phyloP scores from a whole-genome alignment of 2,797 vertebrate genomes.

The Orestias chungarensis region DNA sequence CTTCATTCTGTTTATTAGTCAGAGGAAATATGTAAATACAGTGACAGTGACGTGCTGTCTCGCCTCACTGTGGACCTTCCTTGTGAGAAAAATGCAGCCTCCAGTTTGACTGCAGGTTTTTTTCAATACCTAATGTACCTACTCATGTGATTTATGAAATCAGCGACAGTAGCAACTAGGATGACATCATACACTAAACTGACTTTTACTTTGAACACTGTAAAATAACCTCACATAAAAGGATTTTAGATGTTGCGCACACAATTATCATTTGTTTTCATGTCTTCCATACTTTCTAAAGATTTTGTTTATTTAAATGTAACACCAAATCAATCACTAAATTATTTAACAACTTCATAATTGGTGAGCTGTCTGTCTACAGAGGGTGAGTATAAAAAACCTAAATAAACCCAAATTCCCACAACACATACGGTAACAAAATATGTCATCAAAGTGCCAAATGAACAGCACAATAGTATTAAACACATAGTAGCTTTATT shows the following conservation, averaged over 20 bases:
- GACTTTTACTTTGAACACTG: conserved; percentile 16
- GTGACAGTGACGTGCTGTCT: conserved; percentile 41
- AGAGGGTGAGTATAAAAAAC: conserved; percentile 31
- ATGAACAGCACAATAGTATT: not conserved
- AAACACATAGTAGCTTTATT: not conserved
- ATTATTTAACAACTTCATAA: conserved; percentile 53
- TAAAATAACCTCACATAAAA: conserved; percentile 33
- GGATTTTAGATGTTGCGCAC: conserved; percentile 13
- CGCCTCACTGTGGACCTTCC: conserved; percentile 30
- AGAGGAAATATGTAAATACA: conserved; percentile 72
- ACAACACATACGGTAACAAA: not conserved
- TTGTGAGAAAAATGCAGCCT: conserved; percentile 32
- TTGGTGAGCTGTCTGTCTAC: conserved; percentile 26
- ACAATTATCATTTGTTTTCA: conserved; percentile 7
- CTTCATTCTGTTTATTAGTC: conserved; percentile 64
- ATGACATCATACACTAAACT: conserved; percentile 50
- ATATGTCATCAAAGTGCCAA: not conserved
- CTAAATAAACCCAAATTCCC: conserved; percentile 13
- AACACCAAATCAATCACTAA: conserved; percentile 59
- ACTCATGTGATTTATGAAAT: conserved; percentile 24
- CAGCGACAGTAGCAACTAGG: conserved; percentile 13
- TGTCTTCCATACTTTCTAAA: conserved; percentile 51
- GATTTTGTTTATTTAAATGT: conserved; percentile 54
- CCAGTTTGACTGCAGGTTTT: conserved; percentile 34
- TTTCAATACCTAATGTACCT: conserved; percentile 45